Percentiles rank a stretch among this genome's conserved stretches.
These are phyloP conservation scores for Pyrrhia umbra DNA, from an alignment of 2,888 invertebrate species.

Conservation along the genomic window DNA sequence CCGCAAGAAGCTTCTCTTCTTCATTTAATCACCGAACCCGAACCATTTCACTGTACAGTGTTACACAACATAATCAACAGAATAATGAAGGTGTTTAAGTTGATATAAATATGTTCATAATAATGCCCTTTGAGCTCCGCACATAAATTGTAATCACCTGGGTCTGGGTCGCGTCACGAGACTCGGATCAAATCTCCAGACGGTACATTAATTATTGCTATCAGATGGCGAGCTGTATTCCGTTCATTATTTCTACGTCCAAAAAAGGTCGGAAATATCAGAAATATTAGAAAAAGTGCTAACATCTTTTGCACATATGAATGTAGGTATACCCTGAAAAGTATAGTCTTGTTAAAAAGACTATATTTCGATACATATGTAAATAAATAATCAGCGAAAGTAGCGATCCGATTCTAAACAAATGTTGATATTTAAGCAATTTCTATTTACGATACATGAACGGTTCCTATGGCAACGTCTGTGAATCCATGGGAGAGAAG, in stretches of 20 bases:
- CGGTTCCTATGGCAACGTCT: neutral
- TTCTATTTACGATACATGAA: neutral
- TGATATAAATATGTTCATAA: neutral
- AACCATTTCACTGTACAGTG: no score
- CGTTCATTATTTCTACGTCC: slow-evolving; percentile 9
- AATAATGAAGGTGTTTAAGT: neutral
- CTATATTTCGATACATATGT: neutral
- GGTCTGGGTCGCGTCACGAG: neutral
- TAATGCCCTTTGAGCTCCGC: slow-evolving; percentile 6
- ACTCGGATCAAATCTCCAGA: slow-evolving; percentile 6
- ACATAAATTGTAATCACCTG: slow-evolving; percentile 4
- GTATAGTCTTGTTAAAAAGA: no score
- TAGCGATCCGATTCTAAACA: neutral
- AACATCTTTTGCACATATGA: neutral
- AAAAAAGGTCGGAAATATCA: neutral
- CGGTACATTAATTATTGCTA: slow-evolving; percentile 18
- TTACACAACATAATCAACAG: neutral
- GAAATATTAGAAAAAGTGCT: slow-evolving; percentile 7
- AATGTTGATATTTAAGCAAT: neutral
- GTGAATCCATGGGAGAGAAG: neutral
- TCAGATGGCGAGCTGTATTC: slow-evolving; percentile 7
- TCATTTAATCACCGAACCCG: no score
- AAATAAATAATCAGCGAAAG: neutral
- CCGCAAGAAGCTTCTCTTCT: no score
- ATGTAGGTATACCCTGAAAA: neutral